Percentiles rank a stretch among this genome's conserved stretches.
Conservation (phyloP, 2,888 invertebrate species). For the Nephrotoma appendiculata region DNA sequence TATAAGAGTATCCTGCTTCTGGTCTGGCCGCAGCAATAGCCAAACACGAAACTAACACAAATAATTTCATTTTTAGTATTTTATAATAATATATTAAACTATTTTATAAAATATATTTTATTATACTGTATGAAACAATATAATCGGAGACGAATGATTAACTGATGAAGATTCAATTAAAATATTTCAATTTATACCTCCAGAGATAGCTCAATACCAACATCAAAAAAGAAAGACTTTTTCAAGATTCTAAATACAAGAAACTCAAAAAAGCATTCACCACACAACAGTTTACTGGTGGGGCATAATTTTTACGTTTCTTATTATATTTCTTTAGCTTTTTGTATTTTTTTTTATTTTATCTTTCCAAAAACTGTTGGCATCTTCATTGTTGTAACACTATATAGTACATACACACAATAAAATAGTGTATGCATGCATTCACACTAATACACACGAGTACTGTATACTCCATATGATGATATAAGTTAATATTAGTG, state of each 20-base stretch:
- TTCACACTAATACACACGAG: background rate
- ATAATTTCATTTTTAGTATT: conserved; percentile 26
- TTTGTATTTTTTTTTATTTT: background rate
- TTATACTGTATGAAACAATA: background rate
- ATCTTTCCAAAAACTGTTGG: conserved; percentile 1
- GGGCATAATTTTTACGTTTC: background rate
- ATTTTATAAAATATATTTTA: background rate
- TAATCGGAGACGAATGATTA: conserved; percentile 28
- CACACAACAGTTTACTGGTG: background rate
- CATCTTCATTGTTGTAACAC: background rate
- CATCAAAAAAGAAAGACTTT: background rate
- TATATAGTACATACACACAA: background rate
- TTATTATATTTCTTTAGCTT: background rate
- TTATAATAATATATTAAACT: conserved; percentile 7
- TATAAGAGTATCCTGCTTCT: conserved; percentile 30
- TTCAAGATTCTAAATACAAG: background rate
- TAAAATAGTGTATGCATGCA: background rate
- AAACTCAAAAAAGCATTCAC: conserved; percentile 2
- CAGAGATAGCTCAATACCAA: conserved; percentile 13
- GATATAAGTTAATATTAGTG: background rate
- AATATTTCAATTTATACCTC: conserved; percentile 34
- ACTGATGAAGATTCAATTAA: conserved; percentile 31
- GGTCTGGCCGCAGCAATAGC: conserved; percentile 31
- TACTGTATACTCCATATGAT: background rate
- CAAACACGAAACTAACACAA: conserved; percentile 32